phyloP scores from a whole-genome alignment of 2,888 invertebrate species.

The Nomada flava region DNA sequence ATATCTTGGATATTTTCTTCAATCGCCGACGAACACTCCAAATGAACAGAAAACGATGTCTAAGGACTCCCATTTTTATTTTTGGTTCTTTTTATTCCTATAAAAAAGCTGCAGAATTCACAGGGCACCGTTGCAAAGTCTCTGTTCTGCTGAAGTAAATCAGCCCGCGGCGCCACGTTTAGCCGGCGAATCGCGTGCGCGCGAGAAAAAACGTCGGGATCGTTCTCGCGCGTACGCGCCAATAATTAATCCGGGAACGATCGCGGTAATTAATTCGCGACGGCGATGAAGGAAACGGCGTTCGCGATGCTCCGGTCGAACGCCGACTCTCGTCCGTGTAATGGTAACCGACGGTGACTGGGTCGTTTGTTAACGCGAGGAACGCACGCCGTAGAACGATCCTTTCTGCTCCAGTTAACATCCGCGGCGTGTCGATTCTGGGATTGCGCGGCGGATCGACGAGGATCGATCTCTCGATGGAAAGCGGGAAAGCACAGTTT shows the following conservation, averaged over 20 bases:
- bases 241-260: conserved; percentile 54
- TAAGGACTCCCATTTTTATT: background rate
- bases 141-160: conserved; percentile 14
- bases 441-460: conserved; percentile 27
- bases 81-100: too few species aligned
- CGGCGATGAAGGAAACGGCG: conserved; percentile 57
- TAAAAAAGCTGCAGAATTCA: background rate
- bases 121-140: background rate
- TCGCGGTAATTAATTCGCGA: conserved; percentile 61
- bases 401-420: conserved; percentile 73
- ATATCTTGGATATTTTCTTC: too few species aligned
- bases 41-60: background rate
- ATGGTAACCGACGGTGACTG: conserved; percentile 56
- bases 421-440: conserved; percentile 42
- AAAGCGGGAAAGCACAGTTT: background rate
- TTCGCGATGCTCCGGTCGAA: conserved; percentile 64
- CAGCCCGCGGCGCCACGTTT: conserved; percentile 19
- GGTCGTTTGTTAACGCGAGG: conserved; percentile 58
- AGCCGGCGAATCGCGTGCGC: conserved; percentile 45
- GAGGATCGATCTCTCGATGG: background rate
- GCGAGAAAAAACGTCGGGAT: conserved; percentile 30
- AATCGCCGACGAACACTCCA: background rate
- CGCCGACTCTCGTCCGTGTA: conserved; percentile 45
- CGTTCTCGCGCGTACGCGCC: conserved; percentile 20
- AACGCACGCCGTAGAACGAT: conserved; percentile 54